Percentiles rank a stretch among this genome's conserved stretches.
These are phyloP conservation scores for Hippopotamus amphibius DNA, from an alignment of 2,113 vertebrate genomes.

Conservation along the genomic window DNA sequence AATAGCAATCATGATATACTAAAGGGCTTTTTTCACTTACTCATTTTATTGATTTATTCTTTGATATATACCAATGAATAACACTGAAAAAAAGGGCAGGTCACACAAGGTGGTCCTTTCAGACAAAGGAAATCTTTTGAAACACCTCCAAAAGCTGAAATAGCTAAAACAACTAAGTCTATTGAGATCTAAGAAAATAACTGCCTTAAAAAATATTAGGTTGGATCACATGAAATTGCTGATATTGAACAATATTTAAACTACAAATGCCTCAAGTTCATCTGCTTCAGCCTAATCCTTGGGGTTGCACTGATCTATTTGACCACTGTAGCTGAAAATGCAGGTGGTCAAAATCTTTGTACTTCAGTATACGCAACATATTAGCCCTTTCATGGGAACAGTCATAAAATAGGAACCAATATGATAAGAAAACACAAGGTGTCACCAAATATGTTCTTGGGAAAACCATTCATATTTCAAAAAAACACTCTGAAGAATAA, in stretches of 20 bases:
- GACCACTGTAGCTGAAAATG: not conserved
- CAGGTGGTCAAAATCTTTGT: not conserved
- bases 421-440: not conserved
- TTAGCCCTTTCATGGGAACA: not conserved
- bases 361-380: not conserved
- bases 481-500: constrained; percentile 39
- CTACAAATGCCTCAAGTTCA: not conserved
- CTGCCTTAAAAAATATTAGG: constrained; percentile 8
- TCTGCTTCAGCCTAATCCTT: not conserved
- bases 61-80: constrained; percentile 38
- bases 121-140: constrained; percentile 21
- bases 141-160: constrained; percentile 39
- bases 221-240: not conserved
- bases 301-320: not conserved
- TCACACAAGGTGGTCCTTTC: constrained; percentile 43
- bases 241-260: constrained; percentile 5
- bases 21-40: constrained; percentile 29
- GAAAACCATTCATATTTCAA: constrained; percentile 25
- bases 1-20: not conserved
- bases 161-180: constrained; percentile 26
- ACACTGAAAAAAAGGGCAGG: not conserved
- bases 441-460: constrained; percentile 42
- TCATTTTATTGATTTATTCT: constrained; percentile 63
- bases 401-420: not conserved
- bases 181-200: constrained; percentile 44